A percentile compares a stretch with the other conserved stretches of the same genome.
These are phyloP conservation scores for Microhierax caerulescens DNA, from an alignment of 2,797 vertebrate genomes.

Conservation along the genomic window DNA sequence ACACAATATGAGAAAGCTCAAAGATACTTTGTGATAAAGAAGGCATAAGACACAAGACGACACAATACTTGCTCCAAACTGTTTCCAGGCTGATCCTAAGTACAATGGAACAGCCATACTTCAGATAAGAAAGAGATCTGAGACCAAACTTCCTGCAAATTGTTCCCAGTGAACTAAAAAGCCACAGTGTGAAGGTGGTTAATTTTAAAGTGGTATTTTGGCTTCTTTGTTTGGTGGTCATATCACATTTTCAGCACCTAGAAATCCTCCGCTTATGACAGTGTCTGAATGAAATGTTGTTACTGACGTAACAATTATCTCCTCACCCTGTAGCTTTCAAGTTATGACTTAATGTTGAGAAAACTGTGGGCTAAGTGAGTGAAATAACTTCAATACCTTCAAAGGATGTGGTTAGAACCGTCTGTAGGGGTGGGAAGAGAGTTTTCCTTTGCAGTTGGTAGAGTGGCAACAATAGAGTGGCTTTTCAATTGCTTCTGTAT, in stretches of 20 bases:
- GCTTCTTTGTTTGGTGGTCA: constrained; percentile 10
- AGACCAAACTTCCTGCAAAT: neutral
- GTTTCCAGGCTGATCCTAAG: neutral
- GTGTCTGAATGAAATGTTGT: constrained; percentile 53
- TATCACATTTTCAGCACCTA: constrained; percentile 49
- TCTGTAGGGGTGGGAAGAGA: constrained; percentile 44
- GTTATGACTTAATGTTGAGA: constrained; percentile 58
- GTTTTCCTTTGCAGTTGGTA: constrained; percentile 42
- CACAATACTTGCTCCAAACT: neutral
- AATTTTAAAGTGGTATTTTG: constrained; percentile 24
- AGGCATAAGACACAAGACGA: neutral
- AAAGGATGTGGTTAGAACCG: constrained; percentile 64
- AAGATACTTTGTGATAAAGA: neutral
- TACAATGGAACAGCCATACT: neutral
- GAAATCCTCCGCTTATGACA: neutral
- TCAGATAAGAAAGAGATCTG: neutral
- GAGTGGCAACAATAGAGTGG: neutral
- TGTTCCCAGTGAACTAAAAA: constrained; percentile 4
- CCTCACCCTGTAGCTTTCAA: constrained; percentile 24
- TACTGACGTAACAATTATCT: constrained; percentile 61
- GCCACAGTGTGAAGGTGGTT: neutral
- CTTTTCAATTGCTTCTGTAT: constrained; percentile 37
- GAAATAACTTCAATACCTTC: constrained; percentile 57
- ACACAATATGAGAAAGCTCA: neutral
- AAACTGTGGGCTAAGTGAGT: constrained; percentile 60